A percentile compares a stretch with the other conserved stretches of the same genome.
phyloP scores from a whole-genome alignment of 2,888 invertebrate genomes.

The Stramonita haemastoma region DNA sequence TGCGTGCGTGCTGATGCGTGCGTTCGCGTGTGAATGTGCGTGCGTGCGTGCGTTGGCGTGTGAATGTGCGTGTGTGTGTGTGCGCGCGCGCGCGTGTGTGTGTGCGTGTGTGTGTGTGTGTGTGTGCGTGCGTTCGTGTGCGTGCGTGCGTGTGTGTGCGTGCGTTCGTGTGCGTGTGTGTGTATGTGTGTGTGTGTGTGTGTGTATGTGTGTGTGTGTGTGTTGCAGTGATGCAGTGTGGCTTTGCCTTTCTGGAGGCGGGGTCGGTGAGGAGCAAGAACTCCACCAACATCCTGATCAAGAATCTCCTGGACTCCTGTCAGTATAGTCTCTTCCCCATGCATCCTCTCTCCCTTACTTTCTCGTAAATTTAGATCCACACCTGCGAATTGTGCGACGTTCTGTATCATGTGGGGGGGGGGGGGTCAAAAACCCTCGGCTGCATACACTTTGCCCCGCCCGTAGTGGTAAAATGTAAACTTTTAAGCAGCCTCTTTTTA shows the following conservation, averaged over 20 bases:
- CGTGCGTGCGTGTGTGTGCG: neutral
- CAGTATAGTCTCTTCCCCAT: neutral
- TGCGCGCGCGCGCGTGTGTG: neutral
- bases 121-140: constrained; percentile 1
- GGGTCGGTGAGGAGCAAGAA: neutral
- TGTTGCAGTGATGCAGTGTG: neutral
- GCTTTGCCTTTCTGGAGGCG: neutral
- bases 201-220: neutral
- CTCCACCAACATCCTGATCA: too few species aligned
- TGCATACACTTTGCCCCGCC: too few species aligned
- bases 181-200: neutral
- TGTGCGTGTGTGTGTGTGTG: neutral
- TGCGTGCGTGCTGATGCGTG: neutral
- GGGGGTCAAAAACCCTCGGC: too few species aligned
- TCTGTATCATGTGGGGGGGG: too few species aligned
- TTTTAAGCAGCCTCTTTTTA: too few species aligned
- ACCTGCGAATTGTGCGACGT: too few species aligned
- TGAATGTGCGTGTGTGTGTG: neutral
- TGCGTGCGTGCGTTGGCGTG: neutral
- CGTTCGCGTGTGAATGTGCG: neutral
- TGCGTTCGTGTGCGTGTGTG: neutral
- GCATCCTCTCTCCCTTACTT: neutral
- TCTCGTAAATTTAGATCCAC: too few species aligned
- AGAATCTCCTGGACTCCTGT: neutral
- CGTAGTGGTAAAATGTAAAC: too few species aligned